Conservation (phyloP, 2,888 invertebrate genomes). For the Apamea crenata region DNA sequence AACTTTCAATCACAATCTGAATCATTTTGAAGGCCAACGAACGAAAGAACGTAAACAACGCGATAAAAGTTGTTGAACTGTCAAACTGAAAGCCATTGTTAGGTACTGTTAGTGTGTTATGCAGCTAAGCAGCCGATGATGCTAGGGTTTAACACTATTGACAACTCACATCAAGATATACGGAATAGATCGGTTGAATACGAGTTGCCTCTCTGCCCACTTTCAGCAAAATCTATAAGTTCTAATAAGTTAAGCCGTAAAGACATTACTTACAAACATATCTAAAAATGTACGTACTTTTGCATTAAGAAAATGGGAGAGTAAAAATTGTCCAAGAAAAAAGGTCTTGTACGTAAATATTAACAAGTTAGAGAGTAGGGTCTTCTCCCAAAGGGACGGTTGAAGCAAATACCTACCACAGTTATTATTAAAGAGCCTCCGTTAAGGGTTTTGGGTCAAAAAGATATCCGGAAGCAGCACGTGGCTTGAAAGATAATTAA, state of each 20-base stretch:
- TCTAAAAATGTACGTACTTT: background rate
- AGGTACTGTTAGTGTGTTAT: background rate
- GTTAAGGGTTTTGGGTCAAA: constrained; percentile 43
- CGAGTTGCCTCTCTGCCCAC: background rate
- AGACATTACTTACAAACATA: constrained; percentile 1
- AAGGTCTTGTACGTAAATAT: constrained; percentile 33
- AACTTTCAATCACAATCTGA: background rate
- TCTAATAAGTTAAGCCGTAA: background rate
- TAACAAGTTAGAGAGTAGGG: constrained; percentile 48
- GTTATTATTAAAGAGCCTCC: constrained; percentile 49
- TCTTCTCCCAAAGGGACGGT: constrained; percentile 30
- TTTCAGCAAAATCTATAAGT: background rate
- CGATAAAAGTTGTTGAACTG: background rate
- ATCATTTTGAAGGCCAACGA: background rate
- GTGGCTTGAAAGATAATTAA: constrained; percentile 37
- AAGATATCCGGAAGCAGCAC: constrained; percentile 46
- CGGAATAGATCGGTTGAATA: background rate
- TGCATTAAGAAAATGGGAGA: constrained; percentile 37
- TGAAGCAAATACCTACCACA: constrained; percentile 43
- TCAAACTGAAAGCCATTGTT: background rate
- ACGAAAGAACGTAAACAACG: too few species aligned
- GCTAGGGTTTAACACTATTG: background rate
- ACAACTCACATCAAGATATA: background rate
- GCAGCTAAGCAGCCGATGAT: too few species aligned
- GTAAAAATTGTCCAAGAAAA: constrained; percentile 29